A percentile compares a stretch with the other conserved stretches of the same genome.
Evolutionary conservation across 2,888 invertebrate species (phyloP).

Genomic region (Athalia circularis): DNA sequence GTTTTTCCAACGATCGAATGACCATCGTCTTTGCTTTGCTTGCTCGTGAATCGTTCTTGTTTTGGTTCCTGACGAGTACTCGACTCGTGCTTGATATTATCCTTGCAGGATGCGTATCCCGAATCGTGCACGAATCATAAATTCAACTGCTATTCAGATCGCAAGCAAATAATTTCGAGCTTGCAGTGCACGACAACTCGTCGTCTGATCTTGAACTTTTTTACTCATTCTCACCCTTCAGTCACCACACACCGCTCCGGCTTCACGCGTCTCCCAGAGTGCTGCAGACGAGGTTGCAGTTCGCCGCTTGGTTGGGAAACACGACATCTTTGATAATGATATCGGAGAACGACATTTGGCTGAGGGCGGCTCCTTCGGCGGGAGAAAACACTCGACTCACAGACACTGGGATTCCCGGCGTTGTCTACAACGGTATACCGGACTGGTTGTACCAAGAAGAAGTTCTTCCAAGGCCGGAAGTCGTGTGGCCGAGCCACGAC

Average conservation of each 20-base stretch:
- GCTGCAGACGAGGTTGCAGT: constrained; percentile 85
- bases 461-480: constrained; percentile 87
- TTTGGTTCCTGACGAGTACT: too few species aligned
- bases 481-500: constrained; percentile 89
- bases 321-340: constrained; percentile 87
- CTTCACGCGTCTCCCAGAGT: constrained; percentile 84
- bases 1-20: neutral
- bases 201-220: neutral
- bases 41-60: too few species aligned
- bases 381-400: constrained; percentile 82
- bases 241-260: constrained; percentile 90
- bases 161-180: neutral
- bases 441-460: constrained; percentile 99
- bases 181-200: too few species aligned
- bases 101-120: too few species aligned
- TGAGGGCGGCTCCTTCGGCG: constrained; percentile 83
- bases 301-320: constrained; percentile 89
- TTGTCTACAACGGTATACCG: constrained; percentile 93
- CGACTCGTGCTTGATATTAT: too few species aligned
- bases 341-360: constrained; percentile 92
- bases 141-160: too few species aligned
- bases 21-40: too few species aligned
- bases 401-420: constrained; percentile 84
- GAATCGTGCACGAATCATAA: too few species aligned
- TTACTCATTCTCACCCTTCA: constrained; percentile 65